Conservation (phyloP, 30 jellyfish, hydroid and myxozoan genomes). For the Rhopilema esculentum region DNA sequence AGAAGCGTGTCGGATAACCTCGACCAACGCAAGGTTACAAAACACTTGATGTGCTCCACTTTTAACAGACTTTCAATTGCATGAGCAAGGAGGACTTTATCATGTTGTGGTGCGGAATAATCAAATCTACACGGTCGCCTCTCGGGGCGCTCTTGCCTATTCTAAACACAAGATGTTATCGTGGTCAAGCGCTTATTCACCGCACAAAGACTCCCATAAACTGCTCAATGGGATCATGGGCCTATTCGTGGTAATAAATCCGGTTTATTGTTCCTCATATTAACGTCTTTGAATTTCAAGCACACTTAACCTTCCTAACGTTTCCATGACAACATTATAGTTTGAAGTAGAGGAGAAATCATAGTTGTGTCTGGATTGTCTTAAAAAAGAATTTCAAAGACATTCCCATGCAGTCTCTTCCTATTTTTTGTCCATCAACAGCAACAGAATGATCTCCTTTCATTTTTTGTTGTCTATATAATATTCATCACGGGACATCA, state of each 20-base stretch:
- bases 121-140: conserved; percentile 57
- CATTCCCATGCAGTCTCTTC: not conserved
- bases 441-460: not conserved
- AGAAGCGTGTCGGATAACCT: conserved; percentile 70
- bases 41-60: conserved; percentile 15
- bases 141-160: conserved; percentile 26
- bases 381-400: not conserved
- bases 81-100: conserved; percentile 20
- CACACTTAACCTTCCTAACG: conserved; percentile 61
- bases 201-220: conserved; percentile 49
- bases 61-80: conserved; percentile 4
- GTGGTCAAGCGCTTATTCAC: conserved; percentile 49
- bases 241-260: conserved; percentile 73
- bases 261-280: conserved; percentile 59
- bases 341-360: conserved; percentile 42
- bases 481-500: not conserved
- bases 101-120: conserved; percentile 47
- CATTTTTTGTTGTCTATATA: not conserved
- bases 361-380: not conserved
- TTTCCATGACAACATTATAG: conserved; percentile 44
- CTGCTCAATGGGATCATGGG: conserved; percentile 76
- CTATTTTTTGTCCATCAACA: not conserved
- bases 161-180: conserved; percentile 48
- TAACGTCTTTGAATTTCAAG: conserved; percentile 53
- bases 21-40: conserved; percentile 26